A percentile compares a stretch with the other conserved stretches of the same genome.
Conservation (phyloP, 2,113 vertebrate species). For the Orthonyx spaldingii region DNA sequence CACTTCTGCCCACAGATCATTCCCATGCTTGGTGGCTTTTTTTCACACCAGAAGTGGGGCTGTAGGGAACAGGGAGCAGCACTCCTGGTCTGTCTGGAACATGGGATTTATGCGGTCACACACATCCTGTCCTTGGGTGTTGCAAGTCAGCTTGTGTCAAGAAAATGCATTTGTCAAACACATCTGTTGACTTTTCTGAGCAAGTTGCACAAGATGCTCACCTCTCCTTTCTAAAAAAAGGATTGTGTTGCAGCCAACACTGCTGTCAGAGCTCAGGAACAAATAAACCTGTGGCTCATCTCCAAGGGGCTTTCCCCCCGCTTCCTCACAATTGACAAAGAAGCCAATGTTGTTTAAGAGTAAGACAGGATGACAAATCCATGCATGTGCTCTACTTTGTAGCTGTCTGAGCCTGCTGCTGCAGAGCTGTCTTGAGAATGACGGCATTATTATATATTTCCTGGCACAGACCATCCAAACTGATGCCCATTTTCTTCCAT, state of each 20-base stretch:
- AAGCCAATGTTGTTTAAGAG: slow-evolving; percentile 40
- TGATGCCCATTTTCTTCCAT: slow-evolving; percentile 41
- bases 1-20: background rate
- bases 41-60: background rate
- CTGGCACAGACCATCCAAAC: slow-evolving; percentile 31
- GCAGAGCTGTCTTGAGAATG: slow-evolving; percentile 37
- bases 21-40: background rate
- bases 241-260: slow-evolving; percentile 27
- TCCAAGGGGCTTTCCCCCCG: slow-evolving; percentile 55
- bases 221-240: slow-evolving; percentile 26
- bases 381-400: slow-evolving; percentile 28
- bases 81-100: background rate
- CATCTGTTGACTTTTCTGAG: background rate
- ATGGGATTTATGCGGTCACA: fast-evolving
- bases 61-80: background rate
- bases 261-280: slow-evolving; percentile 41
- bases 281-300: slow-evolving; percentile 52
- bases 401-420: slow-evolving; percentile 64
- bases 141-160: background rate
- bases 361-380: slow-evolving; percentile 51
- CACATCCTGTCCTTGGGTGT: slow-evolving; percentile 7
- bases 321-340: slow-evolving; percentile 57
- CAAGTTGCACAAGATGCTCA: slow-evolving; percentile 33
- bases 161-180: background rate
- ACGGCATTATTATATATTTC: slow-evolving; percentile 43